Evolutionary conservation across 1,140 invertebrate genomes (phyloP), one percentile per base, ranked within the genome.

Genomic region (Ylistrum balloti): DNA sequence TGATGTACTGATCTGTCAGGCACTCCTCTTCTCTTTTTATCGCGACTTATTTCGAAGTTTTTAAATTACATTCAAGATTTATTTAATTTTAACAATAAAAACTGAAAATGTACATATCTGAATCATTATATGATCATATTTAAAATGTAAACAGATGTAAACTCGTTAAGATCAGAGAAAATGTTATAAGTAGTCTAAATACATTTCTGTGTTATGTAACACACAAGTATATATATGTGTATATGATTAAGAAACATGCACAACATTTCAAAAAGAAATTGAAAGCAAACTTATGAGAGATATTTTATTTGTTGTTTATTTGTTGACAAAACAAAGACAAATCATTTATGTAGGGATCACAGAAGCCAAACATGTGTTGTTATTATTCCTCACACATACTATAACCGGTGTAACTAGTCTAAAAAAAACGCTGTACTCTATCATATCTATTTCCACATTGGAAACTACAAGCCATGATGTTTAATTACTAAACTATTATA

Each of bases 331-430:
- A 74, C 22, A 74, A 74, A 74, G 5, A 74, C 56, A 74, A 9
- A 17, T 74, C 22, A n/a, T 74, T 5, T 74, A 74, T 74, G n/a
- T 17, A 74, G 13, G 9, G 1, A 28, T 74, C 22, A 74, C 56
- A 74, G n/a, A 74, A 74, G 56, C 56, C 15, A 74, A 74, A 74
- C 56, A 74, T 74, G 35, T 38, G 35, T 74, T 74, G 56, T 74
- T 74, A 74, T 74, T 74, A 74, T 74, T 74, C 56, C 28, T 74
- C 56, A 74, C 56, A 74, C 56, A 74, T 74, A 74, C 56, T 28
- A 74, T 74, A 74, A 74, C n/a, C n/a, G n/a, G 56, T n/a, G 28
- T 74, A n/a, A 74, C 56, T 5, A 74, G 56, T 74, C 56, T 28
- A 28, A 28, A 74, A 28, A 7, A 28, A 1, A 74, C n/a, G 3